Conservation (phyloP, 2,113 vertebrate genomes). For the Poecilia latipinna region DNA sequence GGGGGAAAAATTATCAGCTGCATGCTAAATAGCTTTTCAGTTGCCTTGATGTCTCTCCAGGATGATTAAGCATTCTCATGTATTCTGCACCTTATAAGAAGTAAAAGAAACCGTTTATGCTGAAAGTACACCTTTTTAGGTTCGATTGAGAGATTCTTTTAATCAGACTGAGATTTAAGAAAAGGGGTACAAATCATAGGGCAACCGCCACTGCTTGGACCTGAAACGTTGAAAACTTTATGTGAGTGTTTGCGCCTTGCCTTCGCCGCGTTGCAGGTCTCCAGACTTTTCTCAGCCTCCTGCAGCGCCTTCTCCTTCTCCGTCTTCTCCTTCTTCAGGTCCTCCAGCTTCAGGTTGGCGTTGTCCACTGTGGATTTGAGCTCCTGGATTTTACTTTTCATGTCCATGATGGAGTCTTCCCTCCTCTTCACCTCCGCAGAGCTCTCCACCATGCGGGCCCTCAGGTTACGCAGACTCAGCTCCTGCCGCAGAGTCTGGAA, state of each 20-base stretch:
- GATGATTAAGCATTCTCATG: too few relatives aligned
- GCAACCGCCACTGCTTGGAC: not conserved
- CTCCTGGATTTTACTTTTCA: constrained; percentile 38
- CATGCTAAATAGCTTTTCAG: too few relatives aligned
- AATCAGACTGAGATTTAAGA: too few relatives aligned
- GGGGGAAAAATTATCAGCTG: too few relatives aligned
- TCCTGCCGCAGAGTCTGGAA: constrained; percentile 70
- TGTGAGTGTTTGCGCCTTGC: constrained; percentile 27
- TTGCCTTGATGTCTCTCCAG: too few relatives aligned
- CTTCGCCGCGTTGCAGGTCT: constrained; percentile 61
- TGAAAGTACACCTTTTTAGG: too few relatives aligned
- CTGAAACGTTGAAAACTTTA: not conserved
- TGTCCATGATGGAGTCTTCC: constrained; percentile 45
- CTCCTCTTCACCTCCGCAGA: constrained; percentile 29
- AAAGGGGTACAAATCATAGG: not conserved
- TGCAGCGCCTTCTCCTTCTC: accelerated
- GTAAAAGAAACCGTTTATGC: too few relatives aligned
- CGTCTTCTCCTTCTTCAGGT: constrained; percentile 38
- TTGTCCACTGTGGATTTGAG: constrained; percentile 4
- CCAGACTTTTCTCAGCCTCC: not conserved
- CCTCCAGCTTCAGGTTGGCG: not conserved
- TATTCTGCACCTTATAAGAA: too few relatives aligned
- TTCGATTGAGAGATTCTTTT: too few relatives aligned
- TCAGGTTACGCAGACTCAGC: constrained; percentile 21
- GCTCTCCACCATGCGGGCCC: not conserved